Evolutionary conservation across 1,140 invertebrate genomes (phyloP).

Genomic region (Drosophila santomea): DNA sequence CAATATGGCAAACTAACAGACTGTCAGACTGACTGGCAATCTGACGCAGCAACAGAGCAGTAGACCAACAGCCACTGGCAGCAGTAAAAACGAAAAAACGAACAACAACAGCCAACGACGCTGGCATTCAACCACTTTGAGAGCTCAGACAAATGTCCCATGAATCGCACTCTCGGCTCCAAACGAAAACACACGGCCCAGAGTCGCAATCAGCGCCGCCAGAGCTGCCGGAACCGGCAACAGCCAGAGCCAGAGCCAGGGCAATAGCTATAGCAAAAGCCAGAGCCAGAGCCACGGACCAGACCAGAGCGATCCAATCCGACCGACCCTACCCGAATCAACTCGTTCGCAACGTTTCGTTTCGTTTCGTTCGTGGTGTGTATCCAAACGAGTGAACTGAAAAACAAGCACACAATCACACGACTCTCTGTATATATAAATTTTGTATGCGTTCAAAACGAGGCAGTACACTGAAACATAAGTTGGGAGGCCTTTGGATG

Average conservation of each 20-base stretch:
- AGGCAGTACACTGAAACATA: constrained; percentile 30
- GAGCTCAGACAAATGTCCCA: constrained; percentile 63
- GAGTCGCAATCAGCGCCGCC: constrained; percentile 19
- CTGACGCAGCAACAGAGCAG: constrained; percentile 10
- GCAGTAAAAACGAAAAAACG: constrained; percentile 48
- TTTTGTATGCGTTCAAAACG: constrained; percentile 38
- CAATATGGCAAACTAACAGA: constrained; percentile 37
- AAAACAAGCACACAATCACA: constrained; percentile 56
- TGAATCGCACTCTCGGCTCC: constrained; percentile 45
- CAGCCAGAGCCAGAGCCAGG: constrained; percentile 6
- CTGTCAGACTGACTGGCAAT: constrained; percentile 22
- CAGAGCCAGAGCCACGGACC: constrained; percentile 13
- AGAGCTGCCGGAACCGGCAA: constrained; percentile 23
- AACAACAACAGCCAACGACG: constrained; percentile 23
- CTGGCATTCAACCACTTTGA: constrained; percentile 55
- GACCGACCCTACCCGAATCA: constrained; percentile 21
- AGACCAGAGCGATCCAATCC: constrained; percentile 29
- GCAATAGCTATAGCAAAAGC: constrained; percentile 29
- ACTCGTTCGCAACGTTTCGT: constrained; percentile 38
- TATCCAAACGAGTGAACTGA: constrained; percentile 68
- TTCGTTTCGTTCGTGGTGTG: constrained; percentile 48
- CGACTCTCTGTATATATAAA: constrained; percentile 8
- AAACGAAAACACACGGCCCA: constrained; percentile 22
- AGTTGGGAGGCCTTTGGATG: neutral
- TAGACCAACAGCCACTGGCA: constrained; percentile 22